Base-by-base conservation (phyloP, 2,888 invertebrate species). In the Troides aeacus region DNA sequence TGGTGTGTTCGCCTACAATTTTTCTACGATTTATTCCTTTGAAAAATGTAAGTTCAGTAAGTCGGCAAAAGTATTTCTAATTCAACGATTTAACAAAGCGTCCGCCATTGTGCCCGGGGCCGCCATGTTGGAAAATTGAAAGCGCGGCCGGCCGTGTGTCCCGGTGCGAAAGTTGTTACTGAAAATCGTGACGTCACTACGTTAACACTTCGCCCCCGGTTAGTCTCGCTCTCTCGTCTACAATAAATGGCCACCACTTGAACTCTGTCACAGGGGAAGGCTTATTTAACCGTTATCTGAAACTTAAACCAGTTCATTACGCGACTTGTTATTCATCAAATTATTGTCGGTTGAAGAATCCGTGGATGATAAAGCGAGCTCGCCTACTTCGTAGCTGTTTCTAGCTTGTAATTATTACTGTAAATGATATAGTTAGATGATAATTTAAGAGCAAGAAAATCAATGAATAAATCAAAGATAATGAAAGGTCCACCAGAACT, bases 201-300 rank as follows among this genome's bases (percentile, higher is more conserved):
- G 62, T 66, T 81, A 81, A 78, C 81, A 83, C 82, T 84, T 84
- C 79, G 42, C 60, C 80, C 83, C 81, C 79, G 84, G 85, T 85
- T 86, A 86, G 87, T 87, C 85, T 81, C 81, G 77, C 81, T 84
- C 81, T 86, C 81, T 39, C 7, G 80, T 84, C 84, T 83, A 81
- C 87, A 87, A 87, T 82, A 84, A 87, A 88, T 85, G 83, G 86
- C 85, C 83, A 81, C 82, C 81, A 84, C 86, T 87, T 82, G 76
- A 79, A 73, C 76, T 74, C 76, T 82, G 84, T 85, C 86, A 87
- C 87, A 86, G 84, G 7, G 81, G 82, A 82, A 80, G 80, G 79
- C 77, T 75, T 84, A 84, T 78, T 82, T 78, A 77, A 75, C 77
- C 7, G 78, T 83, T 82, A 84, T 85, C 85, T 83, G 78, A 79